Evolutionary conservation across 1,140 invertebrate genomes (phyloP).

Genomic region (Aethina tumida): DNA sequence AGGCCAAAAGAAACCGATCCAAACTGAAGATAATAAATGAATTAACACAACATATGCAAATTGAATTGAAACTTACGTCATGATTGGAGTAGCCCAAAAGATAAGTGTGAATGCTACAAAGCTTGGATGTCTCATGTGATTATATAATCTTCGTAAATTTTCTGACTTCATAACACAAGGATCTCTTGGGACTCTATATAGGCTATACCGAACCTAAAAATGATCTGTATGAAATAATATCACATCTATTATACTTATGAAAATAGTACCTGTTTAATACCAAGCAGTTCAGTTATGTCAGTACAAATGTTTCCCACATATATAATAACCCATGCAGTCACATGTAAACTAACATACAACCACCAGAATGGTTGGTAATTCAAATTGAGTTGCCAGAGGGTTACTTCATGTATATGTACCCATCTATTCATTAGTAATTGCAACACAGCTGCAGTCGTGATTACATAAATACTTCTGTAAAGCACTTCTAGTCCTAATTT

Average conservation of each 20-base stretch:
- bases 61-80: conserved; percentile 39
- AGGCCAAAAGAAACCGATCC: conserved; percentile 39
- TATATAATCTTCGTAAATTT: conserved; percentile 37
- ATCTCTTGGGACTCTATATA: conserved; percentile 35
- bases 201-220: conserved; percentile 36
- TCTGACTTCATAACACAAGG: conserved; percentile 39
- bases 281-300: conserved; percentile 48
- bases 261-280: conserved; percentile 44
- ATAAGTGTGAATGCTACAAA: conserved; percentile 42
- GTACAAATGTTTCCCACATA: conserved; percentile 50
- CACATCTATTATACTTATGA: conserved; percentile 1
- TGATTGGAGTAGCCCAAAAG: conserved; percentile 43
- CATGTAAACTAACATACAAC: conserved; percentile 40
- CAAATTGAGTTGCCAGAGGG: conserved; percentile 28
- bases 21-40: conserved; percentile 35
- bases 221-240: background rate
- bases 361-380: conserved; percentile 34
- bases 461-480: conserved; percentile 30
- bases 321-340: conserved; percentile 47
- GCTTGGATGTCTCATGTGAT: conserved; percentile 47
- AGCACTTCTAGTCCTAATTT: conserved; percentile 21
- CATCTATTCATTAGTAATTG: conserved; percentile 28
- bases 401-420: conserved; percentile 18
- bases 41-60: conserved; percentile 5
- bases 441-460: conserved; percentile 21